A percentile compares a stretch with the other conserved stretches of the same genome.
Conservation (phyloP, 2,888 invertebrate genomes). For the Vannuccia rotundouncinata region DNA sequence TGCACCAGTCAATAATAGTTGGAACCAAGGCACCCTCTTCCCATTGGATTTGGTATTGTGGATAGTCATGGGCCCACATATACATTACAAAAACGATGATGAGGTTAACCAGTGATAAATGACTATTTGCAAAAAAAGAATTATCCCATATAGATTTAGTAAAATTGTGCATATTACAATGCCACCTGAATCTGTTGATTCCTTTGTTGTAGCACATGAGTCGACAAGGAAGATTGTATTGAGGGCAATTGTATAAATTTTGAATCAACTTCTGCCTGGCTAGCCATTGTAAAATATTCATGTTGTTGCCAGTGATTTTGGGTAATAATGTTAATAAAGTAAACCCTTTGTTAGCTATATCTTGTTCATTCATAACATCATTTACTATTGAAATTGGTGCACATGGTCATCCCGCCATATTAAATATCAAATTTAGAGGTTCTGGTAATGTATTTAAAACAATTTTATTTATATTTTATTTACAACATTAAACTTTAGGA, state of each 20-base stretch:
- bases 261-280: conserved; percentile 1
- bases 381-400: conserved; percentile 12
- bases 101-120: conserved; percentile 21
- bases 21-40: conserved; percentile 18
- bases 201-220: not conserved
- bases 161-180: conserved; percentile 26
- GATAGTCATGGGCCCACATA: conserved; percentile 14
- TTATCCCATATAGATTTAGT: conserved; percentile 2
- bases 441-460: not conserved
- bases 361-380: conserved; percentile 14
- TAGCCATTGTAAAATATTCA: conserved; percentile 13
- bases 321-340: conserved; percentile 26
- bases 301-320: conserved; percentile 15
- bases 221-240: conserved; percentile 7
- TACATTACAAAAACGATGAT: conserved; percentile 2
- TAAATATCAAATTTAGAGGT: conserved; percentile 2
- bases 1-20: conserved; percentile 24
- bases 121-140: conserved; percentile 3
- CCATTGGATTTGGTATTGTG: conserved; percentile 4
- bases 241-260: conserved; percentile 12
- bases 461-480: conserved; percentile 2
- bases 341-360: conserved; percentile 14
- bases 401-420: conserved; percentile 14
- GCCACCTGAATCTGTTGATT: conserved; percentile 17
- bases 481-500: conserved; percentile 32